Percentiles rank a stretch among this genome's conserved stretches.
phyloP scores from a whole-genome alignment of 2,113 vertebrate genomes.

The Alces alces region DNA sequence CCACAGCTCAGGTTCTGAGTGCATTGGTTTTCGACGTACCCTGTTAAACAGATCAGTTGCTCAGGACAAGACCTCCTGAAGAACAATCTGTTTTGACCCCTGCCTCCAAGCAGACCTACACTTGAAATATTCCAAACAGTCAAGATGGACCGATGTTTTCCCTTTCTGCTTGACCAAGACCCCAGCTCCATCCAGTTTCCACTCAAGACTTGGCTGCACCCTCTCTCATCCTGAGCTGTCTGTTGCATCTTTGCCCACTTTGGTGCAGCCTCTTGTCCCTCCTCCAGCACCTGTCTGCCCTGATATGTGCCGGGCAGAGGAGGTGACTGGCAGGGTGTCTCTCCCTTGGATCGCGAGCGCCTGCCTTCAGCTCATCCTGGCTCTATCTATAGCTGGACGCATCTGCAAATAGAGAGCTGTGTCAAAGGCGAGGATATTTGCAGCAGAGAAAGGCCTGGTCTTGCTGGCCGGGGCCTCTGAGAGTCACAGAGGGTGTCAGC shows the following conservation, averaged over 20 bases:
- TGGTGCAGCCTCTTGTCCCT: background rate
- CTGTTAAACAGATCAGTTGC: background rate
- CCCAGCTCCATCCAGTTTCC: background rate
- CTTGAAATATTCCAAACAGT: background rate
- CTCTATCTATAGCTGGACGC: constrained; percentile 41
- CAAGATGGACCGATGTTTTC: background rate
- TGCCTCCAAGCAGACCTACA: background rate
- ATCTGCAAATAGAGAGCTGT: constrained; percentile 50
- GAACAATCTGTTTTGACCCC: background rate
- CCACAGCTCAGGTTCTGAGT: accelerated
- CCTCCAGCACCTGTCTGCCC: background rate
- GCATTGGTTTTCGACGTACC: background rate
- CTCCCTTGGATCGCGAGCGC: background rate
- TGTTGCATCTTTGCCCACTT: background rate
- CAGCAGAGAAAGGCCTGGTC: constrained; percentile 50
- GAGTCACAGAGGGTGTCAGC: constrained; percentile 18
- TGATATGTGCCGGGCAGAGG: background rate
- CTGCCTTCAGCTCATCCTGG: background rate
- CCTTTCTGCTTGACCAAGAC: background rate
- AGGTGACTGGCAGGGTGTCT: background rate
- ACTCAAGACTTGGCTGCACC: background rate
- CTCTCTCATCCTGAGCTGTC: background rate
- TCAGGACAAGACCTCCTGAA: background rate
- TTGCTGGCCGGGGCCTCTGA: constrained; percentile 26
- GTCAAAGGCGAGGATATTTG: constrained; percentile 55